These are phyloP conservation scores for Probaryconus sp. DNA, from an alignment of 1,140 invertebrate species.

Conservation along the genomic window DNA sequence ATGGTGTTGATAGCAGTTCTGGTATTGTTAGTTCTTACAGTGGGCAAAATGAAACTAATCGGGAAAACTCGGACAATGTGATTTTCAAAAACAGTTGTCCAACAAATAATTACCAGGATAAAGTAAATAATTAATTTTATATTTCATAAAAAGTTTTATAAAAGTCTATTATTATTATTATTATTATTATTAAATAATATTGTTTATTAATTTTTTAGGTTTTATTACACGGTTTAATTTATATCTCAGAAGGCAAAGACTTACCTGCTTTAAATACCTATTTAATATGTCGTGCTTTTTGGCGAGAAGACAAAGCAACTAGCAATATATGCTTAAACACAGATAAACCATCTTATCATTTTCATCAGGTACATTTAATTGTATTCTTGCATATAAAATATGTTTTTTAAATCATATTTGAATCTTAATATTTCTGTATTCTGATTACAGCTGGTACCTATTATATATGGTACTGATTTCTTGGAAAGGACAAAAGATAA, in stretches of 20 bases:
- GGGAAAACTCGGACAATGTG: slow-evolving; percentile 60
- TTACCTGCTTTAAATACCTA: slow-evolving; percentile 73
- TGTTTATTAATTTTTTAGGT: slow-evolving; percentile 61
- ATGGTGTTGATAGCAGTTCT: slow-evolving; percentile 45
- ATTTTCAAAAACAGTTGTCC: slow-evolving; percentile 50
- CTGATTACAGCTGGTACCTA: slow-evolving; percentile 77
- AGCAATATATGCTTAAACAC: slow-evolving; percentile 75
- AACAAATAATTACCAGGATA: slow-evolving; percentile 57
- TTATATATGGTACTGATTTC: slow-evolving; percentile 79
- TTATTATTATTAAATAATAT: slow-evolving; percentile 25
- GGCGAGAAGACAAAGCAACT: slow-evolving; percentile 74
- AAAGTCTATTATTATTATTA: slow-evolving; percentile 13
- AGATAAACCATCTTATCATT: slow-evolving; percentile 78
- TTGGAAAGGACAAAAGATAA: slow-evolving; percentile 80
- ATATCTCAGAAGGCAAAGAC: slow-evolving; percentile 77
- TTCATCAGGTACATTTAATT: slow-evolving; percentile 74
- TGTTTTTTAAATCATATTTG: slow-evolving; percentile 23
- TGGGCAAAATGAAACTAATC: slow-evolving; percentile 33
- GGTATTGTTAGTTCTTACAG: slow-evolving; percentile 43
- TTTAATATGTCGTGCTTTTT: slow-evolving; percentile 78
- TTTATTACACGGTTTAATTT: slow-evolving; percentile 78
- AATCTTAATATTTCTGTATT: slow-evolving; percentile 17
- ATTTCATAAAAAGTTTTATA: neutral
- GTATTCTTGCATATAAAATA: neutral
- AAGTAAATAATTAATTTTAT: slow-evolving; percentile 56